Evolutionary conservation across 2,888 invertebrate genomes (phyloP).

Genomic region (Pristionchus japonicus): DNA sequence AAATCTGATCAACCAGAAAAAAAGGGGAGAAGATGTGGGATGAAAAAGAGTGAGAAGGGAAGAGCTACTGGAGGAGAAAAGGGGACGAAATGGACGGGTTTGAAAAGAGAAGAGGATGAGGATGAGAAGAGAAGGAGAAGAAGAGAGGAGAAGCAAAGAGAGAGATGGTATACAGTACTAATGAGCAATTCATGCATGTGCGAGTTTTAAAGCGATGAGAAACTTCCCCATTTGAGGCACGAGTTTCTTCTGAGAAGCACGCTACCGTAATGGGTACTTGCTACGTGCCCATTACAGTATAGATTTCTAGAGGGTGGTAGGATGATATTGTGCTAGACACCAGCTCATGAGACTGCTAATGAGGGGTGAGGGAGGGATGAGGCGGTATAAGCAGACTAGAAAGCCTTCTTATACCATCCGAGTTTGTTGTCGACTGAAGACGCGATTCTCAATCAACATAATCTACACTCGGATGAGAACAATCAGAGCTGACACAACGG

Average conservation of each 20-base stretch:
- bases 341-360: not conserved
- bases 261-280: not conserved
- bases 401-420: not conserved
- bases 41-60: not conserved
- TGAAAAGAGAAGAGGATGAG: not conserved
- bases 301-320: no score
- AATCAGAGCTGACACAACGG: not conserved
- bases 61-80: not conserved
- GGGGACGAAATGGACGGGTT: conserved; percentile 4
- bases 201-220: not conserved
- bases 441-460: not conserved
- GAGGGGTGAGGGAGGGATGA: not conserved
- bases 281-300: no score
- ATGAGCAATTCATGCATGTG: not conserved
- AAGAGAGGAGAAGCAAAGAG: not conserved
- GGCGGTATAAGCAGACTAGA: not conserved
- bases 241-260: not conserved
- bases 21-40: conserved; percentile 3
- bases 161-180: not conserved
- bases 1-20: conserved; percentile 39
- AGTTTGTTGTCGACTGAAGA: not conserved
- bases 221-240: not conserved
- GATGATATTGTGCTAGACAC: not conserved
- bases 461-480: not conserved
- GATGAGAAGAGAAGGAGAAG: not conserved